These are phyloP conservation scores for Rhingia rostrata DNA, from an alignment of 2,888 invertebrate genomes.

Conservation along the genomic window DNA sequence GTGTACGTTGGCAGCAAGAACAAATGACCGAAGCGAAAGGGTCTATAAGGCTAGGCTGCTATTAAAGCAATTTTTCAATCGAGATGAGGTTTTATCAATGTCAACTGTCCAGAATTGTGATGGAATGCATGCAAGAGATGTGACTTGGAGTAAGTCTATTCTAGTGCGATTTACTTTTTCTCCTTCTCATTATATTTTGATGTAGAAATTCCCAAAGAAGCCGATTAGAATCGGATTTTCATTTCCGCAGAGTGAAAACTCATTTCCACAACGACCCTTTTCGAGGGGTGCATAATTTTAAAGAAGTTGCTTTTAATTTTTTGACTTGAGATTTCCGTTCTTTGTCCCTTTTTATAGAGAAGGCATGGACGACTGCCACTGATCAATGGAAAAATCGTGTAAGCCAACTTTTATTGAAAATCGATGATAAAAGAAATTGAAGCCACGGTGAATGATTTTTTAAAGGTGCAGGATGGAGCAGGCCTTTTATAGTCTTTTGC, in stretches of 20 bases:
- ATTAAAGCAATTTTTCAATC: slow-evolving; percentile 67
- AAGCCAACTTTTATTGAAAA: slow-evolving; percentile 74
- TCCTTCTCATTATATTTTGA: slow-evolving; percentile 34
- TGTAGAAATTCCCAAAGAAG: slow-evolving; percentile 26
- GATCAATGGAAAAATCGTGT: slow-evolving; percentile 71
- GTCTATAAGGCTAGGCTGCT: slow-evolving; percentile 29
- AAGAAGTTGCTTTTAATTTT: slow-evolving; percentile 44
- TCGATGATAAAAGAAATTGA: slow-evolving; percentile 51
- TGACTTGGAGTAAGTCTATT: slow-evolving; percentile 49
- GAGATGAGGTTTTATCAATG: slow-evolving; percentile 67
- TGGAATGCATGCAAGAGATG: slow-evolving; percentile 60
- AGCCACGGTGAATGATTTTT: background rate
- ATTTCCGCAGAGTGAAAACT: slow-evolving; percentile 70
- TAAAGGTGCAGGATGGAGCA: background rate
- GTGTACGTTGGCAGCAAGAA: slow-evolving; percentile 48
- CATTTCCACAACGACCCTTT: slow-evolving; percentile 63
- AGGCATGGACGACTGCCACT: slow-evolving; percentile 17
- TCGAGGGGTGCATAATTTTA: slow-evolving; percentile 73
- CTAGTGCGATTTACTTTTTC: slow-evolving; percentile 43
- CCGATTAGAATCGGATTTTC: slow-evolving; percentile 70
- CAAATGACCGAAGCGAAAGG: slow-evolving; percentile 73
- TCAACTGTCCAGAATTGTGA: slow-evolving; percentile 62
- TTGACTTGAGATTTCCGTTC: slow-evolving; percentile 46
- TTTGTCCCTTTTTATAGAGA: slow-evolving; percentile 17
- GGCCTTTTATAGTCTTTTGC: background rate